Conservation (phyloP, 2,113 vertebrate genomes). For the Hyaena hyaena region DNA sequence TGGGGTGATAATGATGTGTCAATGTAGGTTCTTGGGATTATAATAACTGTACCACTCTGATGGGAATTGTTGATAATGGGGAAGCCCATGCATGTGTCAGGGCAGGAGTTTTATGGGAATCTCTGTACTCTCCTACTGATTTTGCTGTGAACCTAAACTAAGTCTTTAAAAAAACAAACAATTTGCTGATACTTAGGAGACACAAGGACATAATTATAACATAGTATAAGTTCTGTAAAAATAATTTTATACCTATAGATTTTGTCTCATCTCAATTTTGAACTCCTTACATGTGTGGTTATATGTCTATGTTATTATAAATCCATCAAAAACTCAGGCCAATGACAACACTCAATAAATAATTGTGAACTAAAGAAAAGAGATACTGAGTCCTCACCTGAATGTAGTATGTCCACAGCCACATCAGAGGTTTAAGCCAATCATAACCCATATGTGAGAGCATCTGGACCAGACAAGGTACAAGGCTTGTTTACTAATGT, state of each 20-base stretch:
- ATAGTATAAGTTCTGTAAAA: not conserved
- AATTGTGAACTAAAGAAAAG: not conserved
- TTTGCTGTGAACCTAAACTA: not conserved
- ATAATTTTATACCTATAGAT: not conserved
- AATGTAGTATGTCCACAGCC: not conserved
- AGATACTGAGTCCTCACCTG: not conserved
- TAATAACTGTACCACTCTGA: not conserved
- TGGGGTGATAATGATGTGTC: not conserved
- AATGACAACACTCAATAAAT: not conserved
- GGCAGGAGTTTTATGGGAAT: not conserved
- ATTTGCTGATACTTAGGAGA: not conserved
- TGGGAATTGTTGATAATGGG: not conserved
- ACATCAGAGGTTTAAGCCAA: not conserved
- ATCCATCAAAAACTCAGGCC: not conserved
- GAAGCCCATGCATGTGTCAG: not conserved
- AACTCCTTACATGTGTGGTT: conserved; percentile 1
- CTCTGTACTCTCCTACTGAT: not conserved
- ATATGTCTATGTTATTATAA: not conserved
- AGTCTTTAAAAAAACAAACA: not conserved
- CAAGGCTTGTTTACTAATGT: not conserved
- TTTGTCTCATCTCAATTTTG: not conserved
- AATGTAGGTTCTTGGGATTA: not conserved
- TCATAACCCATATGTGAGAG: not conserved
- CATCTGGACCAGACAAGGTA: not conserved
- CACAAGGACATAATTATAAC: not conserved